Conservation (phyloP, 2,888 invertebrate genomes). For the Drosophila nigritarsus region DNA sequence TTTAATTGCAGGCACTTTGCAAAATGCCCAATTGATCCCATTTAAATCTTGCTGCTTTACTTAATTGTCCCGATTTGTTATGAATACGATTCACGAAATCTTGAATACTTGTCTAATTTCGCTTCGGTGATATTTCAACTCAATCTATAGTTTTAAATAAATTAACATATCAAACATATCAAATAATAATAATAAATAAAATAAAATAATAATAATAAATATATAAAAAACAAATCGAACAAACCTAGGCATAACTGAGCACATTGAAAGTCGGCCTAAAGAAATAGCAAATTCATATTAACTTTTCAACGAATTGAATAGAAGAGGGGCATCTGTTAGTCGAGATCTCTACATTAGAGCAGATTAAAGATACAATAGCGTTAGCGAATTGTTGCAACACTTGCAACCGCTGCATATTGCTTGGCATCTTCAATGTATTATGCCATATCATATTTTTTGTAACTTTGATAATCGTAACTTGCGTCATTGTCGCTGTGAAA, state of each 20-base stretch:
- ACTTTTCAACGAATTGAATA: neutral
- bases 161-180: no score
- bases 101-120: neutral
- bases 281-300: neutral
- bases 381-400: neutral
- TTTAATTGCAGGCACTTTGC: constrained; percentile 1
- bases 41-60: neutral
- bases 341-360: neutral
- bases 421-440: neutral
- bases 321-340: neutral
- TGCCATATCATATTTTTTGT: neutral
- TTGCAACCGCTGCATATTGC: neutral
- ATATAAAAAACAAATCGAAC: no score
- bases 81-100: neutral
- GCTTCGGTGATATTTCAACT: no score
- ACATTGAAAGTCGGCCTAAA: neutral
- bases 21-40: neutral
- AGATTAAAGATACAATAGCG: neutral
- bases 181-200: neutral
- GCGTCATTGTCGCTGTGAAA: neutral
- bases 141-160: no score
- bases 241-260: neutral
- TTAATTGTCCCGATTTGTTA: neutral
- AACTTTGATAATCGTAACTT: neutral
- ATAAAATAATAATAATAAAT: neutral